Evolutionary conservation across 1,140 invertebrate species (phyloP), one percentile per base, ranked within the genome.

Genomic region (Zaprionus inermis): DNA sequence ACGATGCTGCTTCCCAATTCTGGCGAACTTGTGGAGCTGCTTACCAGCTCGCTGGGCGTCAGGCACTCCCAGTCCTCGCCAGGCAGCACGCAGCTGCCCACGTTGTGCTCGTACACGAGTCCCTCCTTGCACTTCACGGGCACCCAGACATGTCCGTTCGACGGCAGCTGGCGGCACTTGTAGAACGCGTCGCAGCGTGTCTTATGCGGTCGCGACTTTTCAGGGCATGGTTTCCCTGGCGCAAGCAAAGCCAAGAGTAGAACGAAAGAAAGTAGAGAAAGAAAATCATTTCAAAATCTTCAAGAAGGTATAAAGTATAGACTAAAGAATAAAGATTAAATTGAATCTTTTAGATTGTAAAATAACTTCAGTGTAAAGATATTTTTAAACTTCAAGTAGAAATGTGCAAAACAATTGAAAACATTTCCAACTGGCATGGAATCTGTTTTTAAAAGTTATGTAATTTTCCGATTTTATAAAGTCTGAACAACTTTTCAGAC

Each of bases 151-250:
- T 93, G 92, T 12, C 90, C 91, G 1, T 91, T 92, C 41, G 81
- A 79, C 12, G 93, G 92, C 7, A 94, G 36, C 80, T 93, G 93
- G 6, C 93, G 77, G 56, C 94, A 94, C 36, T 93, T 93, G 58
- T 93, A 94, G 88, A 93, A 94, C 65, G 93, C 90, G 54, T 91
- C 92, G 55, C 93, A 94, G 38, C 93, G 92, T 0, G 92, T 94
- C 41, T 81, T 72, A 71, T 94, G 93, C 16, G 93, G 91, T 60
- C 93, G 93, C 66, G 90, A 92, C 66, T 91, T 75, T 81, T 93
- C 92, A 46, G 93, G 93, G 60, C 94, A 94, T 16, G 82, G 83
- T 59, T 92, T 92, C 51, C 90, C 91, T 92, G 28, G 18, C 30
- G 10, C 38, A 67, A 0, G 60, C 18, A 5, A 38, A 11, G 56